Evolutionary conservation across 30 jellyfish, hydroid and myxozoan species (phyloP).

Genomic region (Chrysaora quinquecirrha): DNA sequence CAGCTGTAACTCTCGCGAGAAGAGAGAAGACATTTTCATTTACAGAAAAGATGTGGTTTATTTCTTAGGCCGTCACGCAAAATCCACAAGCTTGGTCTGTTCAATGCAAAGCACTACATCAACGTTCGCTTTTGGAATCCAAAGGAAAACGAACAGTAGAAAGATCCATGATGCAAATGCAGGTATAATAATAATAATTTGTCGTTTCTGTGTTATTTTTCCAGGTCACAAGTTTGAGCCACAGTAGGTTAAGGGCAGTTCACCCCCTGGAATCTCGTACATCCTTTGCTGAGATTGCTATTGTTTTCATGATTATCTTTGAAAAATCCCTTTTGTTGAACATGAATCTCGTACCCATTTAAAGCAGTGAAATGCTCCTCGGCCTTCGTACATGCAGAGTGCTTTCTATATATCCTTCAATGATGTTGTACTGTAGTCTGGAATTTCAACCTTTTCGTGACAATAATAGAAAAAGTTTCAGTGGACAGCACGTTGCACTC

Average conservation of each 20-base stretch:
- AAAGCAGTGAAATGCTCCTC: no score
- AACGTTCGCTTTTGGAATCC: conserved; percentile 77
- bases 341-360: background rate
- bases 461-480: no score
- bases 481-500: no score
- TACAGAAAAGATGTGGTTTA: no score
- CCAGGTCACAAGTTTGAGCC: background rate
- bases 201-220: background rate
- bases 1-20: no score
- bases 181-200: conserved; percentile 55
- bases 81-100: conserved; percentile 85
- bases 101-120: conserved; percentile 64
- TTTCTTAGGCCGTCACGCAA: conserved; percentile 57
- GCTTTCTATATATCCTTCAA: no score
- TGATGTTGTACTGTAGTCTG: no score
- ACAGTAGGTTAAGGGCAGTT: no score
- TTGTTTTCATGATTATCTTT: background rate
- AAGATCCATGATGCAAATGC: conserved; percentile 85
- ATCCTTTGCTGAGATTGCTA: background rate
- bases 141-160: conserved; percentile 80
- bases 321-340: background rate
- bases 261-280: no score
- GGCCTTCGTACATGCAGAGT: no score
- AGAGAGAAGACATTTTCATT: no score
- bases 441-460: no score